Base-by-base conservation (phyloP, 1,140 invertebrate genomes). In the Eubasilissa regina region DNA sequence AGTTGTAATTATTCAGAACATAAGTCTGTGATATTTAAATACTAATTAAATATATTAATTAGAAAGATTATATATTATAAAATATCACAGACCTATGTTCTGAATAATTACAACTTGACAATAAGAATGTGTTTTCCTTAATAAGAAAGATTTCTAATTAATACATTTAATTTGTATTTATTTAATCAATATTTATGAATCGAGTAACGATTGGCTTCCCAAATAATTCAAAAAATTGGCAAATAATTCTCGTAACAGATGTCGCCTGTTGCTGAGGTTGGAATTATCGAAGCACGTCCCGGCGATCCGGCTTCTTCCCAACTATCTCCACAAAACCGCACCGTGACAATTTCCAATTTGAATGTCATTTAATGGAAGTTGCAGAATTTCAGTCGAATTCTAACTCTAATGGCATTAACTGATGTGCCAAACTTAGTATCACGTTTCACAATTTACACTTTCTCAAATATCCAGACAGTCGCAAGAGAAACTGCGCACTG, bases 311-410 rank as follows among this genome's bases (percentile, higher is more conserved):
- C 58, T 35, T 56, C 17, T 6, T 21, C 25, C 25, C 25, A 35
- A 35, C 25, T 3, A 35, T 1, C 6, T 35, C 6, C 58, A 21
- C 19, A 21, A 35, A 62, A 62, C 17, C 12, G 58, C 25, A 25
- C 43, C n/a, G 55, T 66, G 45, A 25, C 21, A 51, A 64, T 58
- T 74, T 74, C 60, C 35, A 75, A 74, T 79, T 79, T 79, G 56
- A 79, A 73, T 73, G 56, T 79, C 48, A 74, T 70, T 62, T 21
- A 21, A 66, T 79, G 70, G 51, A 79, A 79, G 70, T 79, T 74
- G 66, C 53, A 70, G 19, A 79, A 79, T 62, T 79, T 74, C 51
- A 45, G 68, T 72, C 45, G 45, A 75, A 79, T 75, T 79, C 70
- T 56, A 64, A 62, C 75, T 74, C 45, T 79, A 75, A 79, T 51